Evolutionary conservation across 2,113 vertebrate genomes (phyloP).

Genomic region (Ciconia boyciana): DNA sequence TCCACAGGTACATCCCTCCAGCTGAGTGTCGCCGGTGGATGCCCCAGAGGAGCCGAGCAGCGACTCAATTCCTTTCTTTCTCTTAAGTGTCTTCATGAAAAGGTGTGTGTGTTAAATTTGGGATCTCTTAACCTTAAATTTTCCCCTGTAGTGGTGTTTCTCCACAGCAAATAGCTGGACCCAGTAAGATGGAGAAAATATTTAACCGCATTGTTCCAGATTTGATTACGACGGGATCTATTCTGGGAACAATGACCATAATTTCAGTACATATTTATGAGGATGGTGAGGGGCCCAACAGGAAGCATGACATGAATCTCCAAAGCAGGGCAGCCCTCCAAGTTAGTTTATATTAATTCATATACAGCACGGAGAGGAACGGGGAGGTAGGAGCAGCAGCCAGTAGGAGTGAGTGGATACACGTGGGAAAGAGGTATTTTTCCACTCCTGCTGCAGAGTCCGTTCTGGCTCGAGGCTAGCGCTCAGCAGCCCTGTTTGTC

Average conservation of each 20-base stretch:
- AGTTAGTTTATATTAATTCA: neutral
- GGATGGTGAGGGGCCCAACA: neutral
- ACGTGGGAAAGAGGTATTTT: neutral
- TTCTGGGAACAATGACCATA: neutral
- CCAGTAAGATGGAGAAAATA: neutral
- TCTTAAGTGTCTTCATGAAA: neutral
- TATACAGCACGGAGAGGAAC: rapidly evolving
- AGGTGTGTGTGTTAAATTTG: neutral
- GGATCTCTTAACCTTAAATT: neutral
- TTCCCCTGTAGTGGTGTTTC: neutral
- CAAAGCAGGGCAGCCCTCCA: neutral
- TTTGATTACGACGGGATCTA: neutral
- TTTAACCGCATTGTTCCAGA: neutral
- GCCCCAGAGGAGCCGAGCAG: neutral
- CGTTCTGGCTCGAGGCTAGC: rapidly evolving
- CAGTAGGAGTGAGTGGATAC: rapidly evolving
- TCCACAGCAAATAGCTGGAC: neutral
- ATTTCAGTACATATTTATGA: neutral
- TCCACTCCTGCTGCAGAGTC: neutral
- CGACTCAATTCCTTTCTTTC: neutral
- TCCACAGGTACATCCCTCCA: neutral
- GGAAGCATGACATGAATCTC: neutral
- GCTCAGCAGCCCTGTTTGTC: neutral
- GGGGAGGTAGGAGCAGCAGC: neutral
- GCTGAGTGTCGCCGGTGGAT: rapidly evolving